These are phyloP conservation scores for Drymodes brunneopygia DNA, from an alignment of 2,113 vertebrate genomes.

Conservation along the genomic window DNA sequence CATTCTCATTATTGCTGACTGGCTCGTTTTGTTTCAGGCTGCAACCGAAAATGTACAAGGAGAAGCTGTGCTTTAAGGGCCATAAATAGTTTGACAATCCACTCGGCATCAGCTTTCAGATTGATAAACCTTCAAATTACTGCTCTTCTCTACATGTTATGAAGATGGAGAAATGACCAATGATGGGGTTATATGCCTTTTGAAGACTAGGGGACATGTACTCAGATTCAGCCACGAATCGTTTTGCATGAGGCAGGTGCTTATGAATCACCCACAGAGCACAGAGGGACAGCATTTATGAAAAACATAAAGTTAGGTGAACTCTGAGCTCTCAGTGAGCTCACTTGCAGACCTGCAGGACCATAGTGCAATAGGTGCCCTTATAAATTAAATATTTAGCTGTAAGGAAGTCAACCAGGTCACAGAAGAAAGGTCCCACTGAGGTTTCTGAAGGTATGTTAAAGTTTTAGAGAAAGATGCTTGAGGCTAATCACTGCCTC, in stretches of 20 bases:
- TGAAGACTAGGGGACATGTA: background rate
- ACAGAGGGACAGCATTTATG: background rate
- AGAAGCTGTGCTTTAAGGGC: background rate
- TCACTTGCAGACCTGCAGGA: background rate
- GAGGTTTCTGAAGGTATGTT: background rate
- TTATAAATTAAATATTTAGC: background rate
- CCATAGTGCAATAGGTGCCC: background rate
- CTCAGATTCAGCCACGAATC: background rate
- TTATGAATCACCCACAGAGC: background rate
- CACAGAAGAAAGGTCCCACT: background rate
- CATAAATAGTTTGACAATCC: background rate
- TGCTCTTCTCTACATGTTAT: background rate
- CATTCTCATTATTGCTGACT: background rate
- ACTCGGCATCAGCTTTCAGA: background rate
- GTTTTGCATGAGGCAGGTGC: background rate
- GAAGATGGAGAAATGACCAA: background rate
- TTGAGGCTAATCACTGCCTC: constrained; percentile 26
- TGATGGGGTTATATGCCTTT: background rate
- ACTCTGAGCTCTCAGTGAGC: background rate
- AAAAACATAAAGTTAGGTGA: background rate
- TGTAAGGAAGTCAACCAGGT: background rate
- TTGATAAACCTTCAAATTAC: background rate
- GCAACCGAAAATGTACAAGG: background rate
- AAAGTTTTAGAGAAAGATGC: background rate
- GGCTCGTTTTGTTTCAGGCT: background rate